These are phyloP conservation scores for Caligus rogercresseyi DNA, from an alignment of 1,140 invertebrate species.

Conservation along the genomic window DNA sequence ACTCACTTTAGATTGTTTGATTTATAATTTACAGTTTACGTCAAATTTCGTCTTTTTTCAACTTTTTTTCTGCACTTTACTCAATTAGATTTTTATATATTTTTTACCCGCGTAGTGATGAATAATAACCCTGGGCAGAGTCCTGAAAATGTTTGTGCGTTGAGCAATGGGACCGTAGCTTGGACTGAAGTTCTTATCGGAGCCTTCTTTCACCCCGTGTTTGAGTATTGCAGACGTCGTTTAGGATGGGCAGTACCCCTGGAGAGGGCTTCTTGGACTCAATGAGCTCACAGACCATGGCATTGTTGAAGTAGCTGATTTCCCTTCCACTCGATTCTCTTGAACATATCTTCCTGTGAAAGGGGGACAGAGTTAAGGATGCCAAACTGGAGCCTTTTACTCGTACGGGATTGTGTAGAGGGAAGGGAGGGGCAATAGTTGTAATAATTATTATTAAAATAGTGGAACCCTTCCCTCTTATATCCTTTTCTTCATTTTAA, in stretches of 20 bases:
- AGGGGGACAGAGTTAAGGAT: conserved; percentile 1
- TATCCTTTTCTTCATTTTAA: no score
- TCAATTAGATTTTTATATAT: conserved; percentile 1
- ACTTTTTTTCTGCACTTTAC: no score
- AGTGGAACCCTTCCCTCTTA: no score
- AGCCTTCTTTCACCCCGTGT: conserved; percentile 47
- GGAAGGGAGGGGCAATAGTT: no score
- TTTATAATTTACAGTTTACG: no score
- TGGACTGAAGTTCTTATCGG: conserved; percentile 36
- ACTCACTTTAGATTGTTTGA: no score
- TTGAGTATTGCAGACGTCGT: conserved; percentile 56
- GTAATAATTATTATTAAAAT: no score
- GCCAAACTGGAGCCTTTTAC: no score
- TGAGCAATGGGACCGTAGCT: conserved; percentile 27
- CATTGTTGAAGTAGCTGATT: conserved; percentile 61
- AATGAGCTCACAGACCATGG: conserved; percentile 51
- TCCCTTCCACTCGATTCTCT: conserved; percentile 50
- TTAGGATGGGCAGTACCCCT: conserved; percentile 46
- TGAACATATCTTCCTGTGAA: conserved; percentile 46
- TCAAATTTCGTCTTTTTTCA: no score
- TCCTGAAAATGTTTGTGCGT: conserved; percentile 43
- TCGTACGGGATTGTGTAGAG: no score
- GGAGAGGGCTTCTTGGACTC: conserved; percentile 37
- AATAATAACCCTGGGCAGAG: conserved; percentile 41
- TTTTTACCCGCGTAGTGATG: conserved; percentile 52